Evolutionary conservation across 37 sponge, comb jelly and placozoan genomes (phyloP), one percentile per base, ranked within the genome.

Genomic region (Dysidea cf. avara): DNA sequence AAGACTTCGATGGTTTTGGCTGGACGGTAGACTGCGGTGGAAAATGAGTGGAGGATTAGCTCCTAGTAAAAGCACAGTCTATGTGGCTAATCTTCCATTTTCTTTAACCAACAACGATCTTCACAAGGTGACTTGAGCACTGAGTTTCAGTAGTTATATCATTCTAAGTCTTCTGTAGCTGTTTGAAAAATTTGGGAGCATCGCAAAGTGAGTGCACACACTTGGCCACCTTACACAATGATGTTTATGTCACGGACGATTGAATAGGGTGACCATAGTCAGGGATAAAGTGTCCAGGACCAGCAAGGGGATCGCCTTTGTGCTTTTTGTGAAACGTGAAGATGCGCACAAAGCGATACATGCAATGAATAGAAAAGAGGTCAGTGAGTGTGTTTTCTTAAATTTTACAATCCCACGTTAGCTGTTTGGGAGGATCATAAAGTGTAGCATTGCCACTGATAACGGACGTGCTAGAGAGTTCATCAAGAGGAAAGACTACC

Each of bases 21-120:
- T n/a, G 7, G 9, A 4, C 5, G 20, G 7, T 32, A 46, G 3
- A 33, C 20, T 64, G 20, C 18, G 35, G 16, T 11, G 6, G 28
- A 71, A 14, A 17, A 93, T 94, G 94, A 96, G 96, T 78, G 90
- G 90, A n/a, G 96, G 93, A 20, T 49, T 96, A 35, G 94, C 90
- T 30, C 96, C 96, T 0, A 96, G 96, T 58, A 96, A 86, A 65
- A 92, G 86, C 30, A 96, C 96, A 20, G 87, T 96, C 21, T 96
- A 92, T 56, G 87, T 87, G 4, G 53, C 92, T 24, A 96, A 96
- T 32, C 78, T 96, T 3, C 93, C 96, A 0, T 96, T 87, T 71
- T 79, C 72, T 11, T 70, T 96, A 5, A 96, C 96, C 31, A 96
- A 96, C 69, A 96, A 80, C 56, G 96, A 96, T 65, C 39, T 96